Evolutionary conservation across 2,113 vertebrate genomes (phyloP), one percentile per base, ranked within the genome.

Genomic region (Sinosuthora webbiana): DNA sequence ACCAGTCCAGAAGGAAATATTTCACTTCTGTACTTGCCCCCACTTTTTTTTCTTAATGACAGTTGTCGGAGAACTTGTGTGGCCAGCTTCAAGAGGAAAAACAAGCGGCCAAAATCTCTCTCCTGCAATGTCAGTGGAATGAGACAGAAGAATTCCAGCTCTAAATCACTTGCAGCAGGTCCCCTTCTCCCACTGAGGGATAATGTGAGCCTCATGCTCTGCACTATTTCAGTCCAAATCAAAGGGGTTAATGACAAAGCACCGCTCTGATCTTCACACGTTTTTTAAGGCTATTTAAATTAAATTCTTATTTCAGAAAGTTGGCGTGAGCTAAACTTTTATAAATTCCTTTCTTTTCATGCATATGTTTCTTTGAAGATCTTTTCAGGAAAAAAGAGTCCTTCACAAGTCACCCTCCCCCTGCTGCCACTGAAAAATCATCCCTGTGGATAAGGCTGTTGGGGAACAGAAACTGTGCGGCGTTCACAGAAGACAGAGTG

Each of bases 241-340:
- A 96, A 91, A 95, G 93, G 89, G 92, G 93, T 87, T 96, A 97
- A 97, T 95, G 96, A 89, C 83, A 97, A 96, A 96, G 95, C 94
- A 87, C 67, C 85, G 23, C 96, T 92, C 91, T 94, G 91, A 94
- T 96, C 94, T 92, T 92, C 87, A 81, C 67, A 65, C 71, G 18
- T 53, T 94, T 94, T 94, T 64, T 71, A 68, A 63, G 93, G 92
- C 68, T 96, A 95, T 97, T 97, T 93, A 97, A 97, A 97, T 94
- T 84, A 91, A 83, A 92, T 83, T 69, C 94, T 73, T 47, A 81
- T 91, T 78, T 88, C 71, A 83, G 91, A 96, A 95, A 37, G 60
- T 91, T 97, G 57, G 89, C 87, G 81, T 68, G 80, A 95, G 73
- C 19, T 70, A 77, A 96, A 95, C 93, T 96, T 97, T 56, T 23